Evolutionary conservation across 1,140 invertebrate species (phyloP).

Genomic region (Saxidomus purpurata): DNA sequence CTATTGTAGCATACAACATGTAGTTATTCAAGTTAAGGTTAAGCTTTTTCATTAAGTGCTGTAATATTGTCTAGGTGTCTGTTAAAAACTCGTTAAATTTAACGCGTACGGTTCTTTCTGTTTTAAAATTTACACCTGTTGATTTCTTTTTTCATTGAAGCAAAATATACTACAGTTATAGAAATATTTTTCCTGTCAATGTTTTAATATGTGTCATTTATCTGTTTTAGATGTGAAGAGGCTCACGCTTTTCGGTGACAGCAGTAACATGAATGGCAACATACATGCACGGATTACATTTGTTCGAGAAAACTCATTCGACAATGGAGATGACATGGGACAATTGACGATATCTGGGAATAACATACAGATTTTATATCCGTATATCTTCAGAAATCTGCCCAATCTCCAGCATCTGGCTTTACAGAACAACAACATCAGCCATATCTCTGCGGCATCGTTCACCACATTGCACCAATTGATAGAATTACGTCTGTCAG

Average conservation of each 20-base stretch:
- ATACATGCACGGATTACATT: slow-evolving; percentile 39
- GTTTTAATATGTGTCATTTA: too few relatives aligned
- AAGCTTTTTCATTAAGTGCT: too few relatives aligned
- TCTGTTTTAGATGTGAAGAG: slow-evolving; percentile 52
- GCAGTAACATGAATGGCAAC: slow-evolving; percentile 28
- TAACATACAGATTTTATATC: slow-evolving; percentile 53
- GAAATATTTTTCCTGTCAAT: too few relatives aligned
- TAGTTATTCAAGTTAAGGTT: too few relatives aligned
- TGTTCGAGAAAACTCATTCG: slow-evolving; percentile 49
- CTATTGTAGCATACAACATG: too few relatives aligned
- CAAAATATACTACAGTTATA: too few relatives aligned
- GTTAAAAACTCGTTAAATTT: too few relatives aligned
- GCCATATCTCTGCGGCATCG: slow-evolving; percentile 49
- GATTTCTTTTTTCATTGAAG: too few relatives aligned
- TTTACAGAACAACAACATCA: slow-evolving; percentile 70
- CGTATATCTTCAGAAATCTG: slow-evolving; percentile 56
- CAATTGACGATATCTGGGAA: slow-evolving; percentile 68
- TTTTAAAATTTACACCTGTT: too few relatives aligned
- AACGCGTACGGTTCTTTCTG: too few relatives aligned
- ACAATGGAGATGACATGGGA: slow-evolving; percentile 5
- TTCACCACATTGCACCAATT: slow-evolving; percentile 51
- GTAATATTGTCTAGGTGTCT: too few relatives aligned
- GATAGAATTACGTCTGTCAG: slow-evolving; percentile 60
- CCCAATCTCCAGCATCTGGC: slow-evolving; percentile 52
- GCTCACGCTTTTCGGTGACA: slow-evolving; percentile 61